Conservation (phyloP, 1,140 invertebrate genomes). For the Drosophila santomea region DNA sequence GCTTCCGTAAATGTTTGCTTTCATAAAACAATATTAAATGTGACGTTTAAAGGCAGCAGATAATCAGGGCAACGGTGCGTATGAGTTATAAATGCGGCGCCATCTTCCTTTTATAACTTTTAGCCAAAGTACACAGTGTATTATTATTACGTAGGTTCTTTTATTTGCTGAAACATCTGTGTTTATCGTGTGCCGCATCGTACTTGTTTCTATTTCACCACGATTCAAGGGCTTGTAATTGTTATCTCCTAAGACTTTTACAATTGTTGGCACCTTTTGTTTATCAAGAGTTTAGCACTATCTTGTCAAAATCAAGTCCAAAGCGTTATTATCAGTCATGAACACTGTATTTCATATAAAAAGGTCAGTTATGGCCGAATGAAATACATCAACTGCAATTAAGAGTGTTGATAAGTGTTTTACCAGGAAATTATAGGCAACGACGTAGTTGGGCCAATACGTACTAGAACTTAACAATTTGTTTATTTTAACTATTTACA, state of each 20-base stretch:
- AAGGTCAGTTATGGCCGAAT: slow-evolving; percentile 29
- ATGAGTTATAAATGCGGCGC: neutral
- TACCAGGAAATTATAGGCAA: neutral
- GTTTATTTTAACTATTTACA: slow-evolving; percentile 1
- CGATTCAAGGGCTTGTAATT: slow-evolving; percentile 10
- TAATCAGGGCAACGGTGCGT: neutral
- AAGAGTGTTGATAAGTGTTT: neutral
- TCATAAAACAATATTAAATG: neutral
- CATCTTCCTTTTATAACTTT: neutral
- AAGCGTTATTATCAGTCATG: slow-evolving; percentile 15
- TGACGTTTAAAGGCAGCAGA: neutral
- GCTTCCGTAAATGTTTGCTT: neutral
- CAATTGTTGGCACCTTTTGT: neutral
- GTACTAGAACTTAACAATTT: neutral
- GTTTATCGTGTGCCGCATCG: neutral
- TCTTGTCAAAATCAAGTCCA: neutral
- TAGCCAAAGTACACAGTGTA: neutral
- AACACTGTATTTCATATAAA: neutral
- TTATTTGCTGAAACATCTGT: neutral
- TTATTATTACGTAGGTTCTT: neutral
- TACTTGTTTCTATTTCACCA: slow-evolving; percentile 5
- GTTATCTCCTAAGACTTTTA: slow-evolving; percentile 7
- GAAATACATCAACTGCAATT: neutral
- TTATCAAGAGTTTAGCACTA: neutral
- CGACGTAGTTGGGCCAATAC: neutral